These are phyloP conservation scores for Volucella bombylans DNA, from an alignment of 2,888 invertebrate species.

Conservation along the genomic window DNA sequence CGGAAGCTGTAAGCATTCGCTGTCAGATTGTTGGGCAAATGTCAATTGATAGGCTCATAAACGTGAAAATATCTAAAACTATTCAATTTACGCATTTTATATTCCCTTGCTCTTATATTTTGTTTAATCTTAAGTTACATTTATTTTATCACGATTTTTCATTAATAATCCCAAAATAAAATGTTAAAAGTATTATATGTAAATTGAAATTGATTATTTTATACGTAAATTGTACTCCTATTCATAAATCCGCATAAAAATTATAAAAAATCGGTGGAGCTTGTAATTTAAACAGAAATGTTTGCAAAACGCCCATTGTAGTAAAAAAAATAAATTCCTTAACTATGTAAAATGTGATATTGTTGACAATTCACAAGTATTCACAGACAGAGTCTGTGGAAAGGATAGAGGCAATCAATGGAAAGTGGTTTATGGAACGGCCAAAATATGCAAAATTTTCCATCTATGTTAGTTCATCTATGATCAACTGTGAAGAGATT, in stretches of 20 bases:
- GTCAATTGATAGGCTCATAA: constrained; percentile 58
- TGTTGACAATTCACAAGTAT: no score
- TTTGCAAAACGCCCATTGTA: neutral
- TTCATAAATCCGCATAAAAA: constrained; percentile 4
- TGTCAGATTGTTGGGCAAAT: constrained; percentile 59
- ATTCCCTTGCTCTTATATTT: constrained; percentile 17
- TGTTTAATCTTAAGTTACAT: constrained; percentile 3
- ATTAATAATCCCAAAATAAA: constrained; percentile 8
- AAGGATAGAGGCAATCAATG: no score
- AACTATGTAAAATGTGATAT: no score
- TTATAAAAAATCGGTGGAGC: constrained; percentile 10
- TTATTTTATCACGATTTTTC: neutral
- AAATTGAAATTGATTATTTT: constrained; percentile 16
- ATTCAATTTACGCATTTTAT: constrained; percentile 38
- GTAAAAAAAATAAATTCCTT: constrained; percentile 2
- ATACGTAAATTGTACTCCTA: neutral
- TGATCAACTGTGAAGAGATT: no score
- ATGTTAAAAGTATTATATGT: neutral
- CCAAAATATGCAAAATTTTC: no score
- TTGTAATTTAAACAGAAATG: neutral
- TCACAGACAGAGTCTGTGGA: no score
- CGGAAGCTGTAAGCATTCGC: constrained; percentile 44
- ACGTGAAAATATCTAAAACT: constrained; percentile 51
- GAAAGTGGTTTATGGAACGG: no score
- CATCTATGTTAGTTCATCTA: no score